A percentile compares a stretch with the other conserved stretches of the same genome.
These are phyloP conservation scores for Anomalospiza imberbis DNA, from an alignment of 2,797 vertebrate species.

Conservation along the genomic window DNA sequence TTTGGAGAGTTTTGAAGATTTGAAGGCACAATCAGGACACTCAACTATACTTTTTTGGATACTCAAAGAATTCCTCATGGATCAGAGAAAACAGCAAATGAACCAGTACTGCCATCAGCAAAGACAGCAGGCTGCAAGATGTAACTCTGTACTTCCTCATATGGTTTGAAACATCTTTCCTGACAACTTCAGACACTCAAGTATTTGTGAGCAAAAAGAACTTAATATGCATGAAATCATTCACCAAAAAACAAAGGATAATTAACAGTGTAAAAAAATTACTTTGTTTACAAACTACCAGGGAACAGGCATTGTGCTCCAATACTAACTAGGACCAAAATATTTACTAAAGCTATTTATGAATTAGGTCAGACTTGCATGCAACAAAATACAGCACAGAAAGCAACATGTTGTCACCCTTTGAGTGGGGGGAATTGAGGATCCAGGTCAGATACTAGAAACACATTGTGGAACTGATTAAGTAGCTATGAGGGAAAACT, in stretches of 20 bases:
- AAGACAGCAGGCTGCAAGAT: not conserved
- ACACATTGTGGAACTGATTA: not conserved
- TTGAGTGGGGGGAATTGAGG: not conserved
- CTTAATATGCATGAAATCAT: not conserved
- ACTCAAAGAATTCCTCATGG: not conserved
- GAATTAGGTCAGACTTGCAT: not conserved
- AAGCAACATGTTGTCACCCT: not conserved
- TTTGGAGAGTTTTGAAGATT: not conserved
- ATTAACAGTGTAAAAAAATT: not conserved
- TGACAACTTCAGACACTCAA: not conserved
- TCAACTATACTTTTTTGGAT: not conserved
- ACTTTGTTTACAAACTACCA: not conserved
- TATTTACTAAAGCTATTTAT: not conserved
- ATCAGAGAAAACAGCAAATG: not conserved
- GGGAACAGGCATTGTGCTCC: not conserved
- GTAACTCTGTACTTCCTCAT: not conserved
- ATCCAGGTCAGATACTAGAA: not conserved
- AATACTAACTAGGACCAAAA: not conserved
- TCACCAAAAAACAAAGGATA: not conserved
- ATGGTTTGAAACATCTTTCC: not conserved
- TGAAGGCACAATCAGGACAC: not conserved
- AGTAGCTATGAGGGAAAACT: not conserved
- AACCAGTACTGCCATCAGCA: not conserved
- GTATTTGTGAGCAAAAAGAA: not conserved
- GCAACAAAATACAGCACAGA: not conserved